Base-by-base conservation (phyloP, 2,888 invertebrate species). In the Cephalotes varians region DNA sequence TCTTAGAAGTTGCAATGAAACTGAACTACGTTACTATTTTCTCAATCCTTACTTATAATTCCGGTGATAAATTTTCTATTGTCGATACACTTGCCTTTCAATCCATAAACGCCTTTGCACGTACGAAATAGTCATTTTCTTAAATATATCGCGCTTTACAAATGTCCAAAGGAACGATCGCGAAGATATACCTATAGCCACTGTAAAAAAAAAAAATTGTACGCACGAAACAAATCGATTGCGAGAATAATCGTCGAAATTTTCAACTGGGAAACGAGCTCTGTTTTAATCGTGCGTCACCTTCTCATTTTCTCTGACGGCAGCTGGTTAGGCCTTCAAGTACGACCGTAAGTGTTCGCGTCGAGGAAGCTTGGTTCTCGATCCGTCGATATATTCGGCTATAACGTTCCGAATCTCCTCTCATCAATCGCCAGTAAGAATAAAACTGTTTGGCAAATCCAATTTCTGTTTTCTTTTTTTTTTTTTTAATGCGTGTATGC, bases 401-500 rank as follows among this genome's bases (percentile, higher is more conserved):
- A 47, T 54, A 56, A 65, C 18, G 44, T 40, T 71, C 40, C 73
- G 87, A 87, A 87, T 79, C 72, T 82, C 80, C 60, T 71, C 69
- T 64, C 44, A 40, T 82, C 74, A 51, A 47, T 82, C 84, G 80
- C 47, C 58, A 82, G 10, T 31, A 40, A 40, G 5, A 10, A 72
- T 12, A 56, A 69, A 69, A 44, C 12, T 69, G 15, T 21, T 87
- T 40, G 56, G 60, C 56, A 60, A 51, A 56, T 81, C 79, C 65
- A 56, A 28, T 49, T 49, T 64, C 54, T 31, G 51, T 86, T 72
- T 34, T 9, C 18, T 25, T 64, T 25, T 31, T 49, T 56, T 67
- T 67, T 64, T 25, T 31, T 49, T 56, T 67, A 64, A 82, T 76
- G 82, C 40, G 65, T 85, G 82, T 88, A 85, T 80, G 76, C 76